Evolutionary conservation across 1,140 invertebrate genomes (phyloP).

Genomic region (Atta cephalotes): DNA sequence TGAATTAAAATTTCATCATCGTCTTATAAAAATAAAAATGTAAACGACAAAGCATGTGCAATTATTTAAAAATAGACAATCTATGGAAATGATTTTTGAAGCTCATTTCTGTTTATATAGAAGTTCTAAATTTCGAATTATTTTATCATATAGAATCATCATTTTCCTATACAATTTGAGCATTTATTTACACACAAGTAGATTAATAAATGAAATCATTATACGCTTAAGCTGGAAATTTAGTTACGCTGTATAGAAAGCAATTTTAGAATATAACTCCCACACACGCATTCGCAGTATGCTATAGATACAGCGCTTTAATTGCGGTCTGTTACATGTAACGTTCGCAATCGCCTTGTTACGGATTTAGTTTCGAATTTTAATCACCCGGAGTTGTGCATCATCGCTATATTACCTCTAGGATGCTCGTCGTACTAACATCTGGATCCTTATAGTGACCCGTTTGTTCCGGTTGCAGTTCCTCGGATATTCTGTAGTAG

Average conservation of each 20-base stretch:
- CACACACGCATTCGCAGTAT: neutral
- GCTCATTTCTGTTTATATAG: neutral
- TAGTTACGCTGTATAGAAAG: neutral
- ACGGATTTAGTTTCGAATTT: conserved; percentile 53
- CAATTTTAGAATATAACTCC: conserved; percentile 25
- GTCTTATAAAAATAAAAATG: conserved; percentile 5
- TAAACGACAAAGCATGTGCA: neutral
- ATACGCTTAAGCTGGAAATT: neutral
- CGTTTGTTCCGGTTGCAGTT: conserved; percentile 26
- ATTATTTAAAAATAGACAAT: neutral
- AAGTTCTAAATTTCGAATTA: neutral
- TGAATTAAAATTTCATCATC: conserved; percentile 32
- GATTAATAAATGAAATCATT: conserved; percentile 3
- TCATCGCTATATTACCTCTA: conserved; percentile 27
- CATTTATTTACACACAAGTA: neutral
- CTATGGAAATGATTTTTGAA: neutral
- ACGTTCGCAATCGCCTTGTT: conserved; percentile 36
- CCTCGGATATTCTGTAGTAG: neutral
- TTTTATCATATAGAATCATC: neutral
- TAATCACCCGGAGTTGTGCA: conserved; percentile 45
- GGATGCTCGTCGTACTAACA: neutral
- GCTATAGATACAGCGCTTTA: conserved; percentile 38
- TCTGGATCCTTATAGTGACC: conserved; percentile 1
- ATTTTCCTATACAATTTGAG: neutral
- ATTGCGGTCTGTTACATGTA: conserved; percentile 35